phyloP scores from a whole-genome alignment of 2,113 vertebrate genomes.

The Bathybates hornii region DNA sequence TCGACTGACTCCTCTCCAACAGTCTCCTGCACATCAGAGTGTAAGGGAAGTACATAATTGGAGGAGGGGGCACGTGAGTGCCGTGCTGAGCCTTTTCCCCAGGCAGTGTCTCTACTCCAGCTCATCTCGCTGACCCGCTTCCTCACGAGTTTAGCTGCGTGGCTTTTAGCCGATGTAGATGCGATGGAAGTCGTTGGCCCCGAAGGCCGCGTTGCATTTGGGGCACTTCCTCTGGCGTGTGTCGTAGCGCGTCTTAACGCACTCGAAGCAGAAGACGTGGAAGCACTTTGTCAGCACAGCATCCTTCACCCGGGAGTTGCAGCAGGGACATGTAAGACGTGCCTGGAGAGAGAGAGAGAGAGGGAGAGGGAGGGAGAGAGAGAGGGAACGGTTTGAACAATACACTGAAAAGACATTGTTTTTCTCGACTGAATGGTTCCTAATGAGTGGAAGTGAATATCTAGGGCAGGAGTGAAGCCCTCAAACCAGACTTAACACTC shows the following conservation, averaged over 20 bases:
- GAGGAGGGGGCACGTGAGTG: not conserved
- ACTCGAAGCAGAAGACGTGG: constrained; percentile 97
- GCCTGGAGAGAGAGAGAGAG: constrained; percentile 66
- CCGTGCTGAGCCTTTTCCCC: not conserved
- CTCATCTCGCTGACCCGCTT: not conserved
- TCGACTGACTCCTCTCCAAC: not conserved
- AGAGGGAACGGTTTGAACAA: not conserved
- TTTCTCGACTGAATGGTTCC: not conserved
- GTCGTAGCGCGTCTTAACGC: constrained; percentile 92
- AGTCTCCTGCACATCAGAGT: not conserved
- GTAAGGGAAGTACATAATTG: not conserved
- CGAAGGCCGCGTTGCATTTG: constrained; percentile 95
- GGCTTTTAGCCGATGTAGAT: constrained; percentile 87
- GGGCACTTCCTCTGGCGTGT: constrained; percentile 96
- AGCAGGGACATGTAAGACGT: constrained; percentile 92
- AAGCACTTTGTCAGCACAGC: constrained; percentile 96
- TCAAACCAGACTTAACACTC: not conserved
- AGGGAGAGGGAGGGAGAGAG: not conserved
- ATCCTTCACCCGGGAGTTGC: constrained; percentile 94
- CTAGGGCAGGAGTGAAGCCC: not conserved
- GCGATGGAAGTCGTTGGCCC: constrained; percentile 95
- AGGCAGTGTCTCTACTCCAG: not conserved
- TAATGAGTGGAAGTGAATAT: constrained; percentile 3
- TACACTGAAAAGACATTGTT: not conserved
- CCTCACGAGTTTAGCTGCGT: not conserved